Evolutionary conservation across 2,797 vertebrate species (phyloP).

Genomic region (Halcyon leucocephala): DNA sequence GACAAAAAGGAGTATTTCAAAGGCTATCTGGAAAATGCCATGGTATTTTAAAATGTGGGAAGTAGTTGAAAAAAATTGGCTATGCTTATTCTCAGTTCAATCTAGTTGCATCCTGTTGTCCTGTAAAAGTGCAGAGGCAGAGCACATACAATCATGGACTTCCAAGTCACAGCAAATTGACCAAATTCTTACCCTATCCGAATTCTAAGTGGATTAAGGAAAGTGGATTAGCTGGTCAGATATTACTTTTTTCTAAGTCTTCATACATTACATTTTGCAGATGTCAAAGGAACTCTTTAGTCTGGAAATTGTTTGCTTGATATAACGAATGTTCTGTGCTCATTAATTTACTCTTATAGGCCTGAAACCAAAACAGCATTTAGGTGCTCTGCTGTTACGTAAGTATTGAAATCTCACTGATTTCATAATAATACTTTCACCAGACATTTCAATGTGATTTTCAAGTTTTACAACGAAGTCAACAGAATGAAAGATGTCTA

Average conservation of each 20-base stretch:
- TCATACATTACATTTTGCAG: not conserved
- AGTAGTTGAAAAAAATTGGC: not conserved
- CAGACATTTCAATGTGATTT: not conserved
- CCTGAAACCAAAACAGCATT: not conserved
- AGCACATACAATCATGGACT: not conserved
- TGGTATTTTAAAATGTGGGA: not conserved
- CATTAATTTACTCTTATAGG: not conserved
- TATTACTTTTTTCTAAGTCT: not conserved
- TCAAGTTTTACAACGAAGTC: not conserved
- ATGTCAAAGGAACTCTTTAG: not conserved
- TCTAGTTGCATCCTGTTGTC: not conserved
- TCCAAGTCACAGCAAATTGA: not conserved
- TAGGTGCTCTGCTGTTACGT: not conserved
- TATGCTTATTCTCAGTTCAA: not conserved
- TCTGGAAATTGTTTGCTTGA: not conserved
- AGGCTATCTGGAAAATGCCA: not conserved
- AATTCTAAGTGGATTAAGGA: constrained; percentile 6
- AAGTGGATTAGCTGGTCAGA: constrained; percentile 39
- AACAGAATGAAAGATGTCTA: not conserved
- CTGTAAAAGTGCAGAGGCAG: not conserved
- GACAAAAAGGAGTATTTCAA: not conserved
- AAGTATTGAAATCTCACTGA: not conserved
- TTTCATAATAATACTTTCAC: not conserved
- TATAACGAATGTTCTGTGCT: not conserved
- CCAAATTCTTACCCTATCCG: not conserved